Percentiles rank a stretch among this genome's conserved stretches.
Conservation (phyloP, 2,888 invertebrate genomes). For the Sussaba pulchella region DNA sequence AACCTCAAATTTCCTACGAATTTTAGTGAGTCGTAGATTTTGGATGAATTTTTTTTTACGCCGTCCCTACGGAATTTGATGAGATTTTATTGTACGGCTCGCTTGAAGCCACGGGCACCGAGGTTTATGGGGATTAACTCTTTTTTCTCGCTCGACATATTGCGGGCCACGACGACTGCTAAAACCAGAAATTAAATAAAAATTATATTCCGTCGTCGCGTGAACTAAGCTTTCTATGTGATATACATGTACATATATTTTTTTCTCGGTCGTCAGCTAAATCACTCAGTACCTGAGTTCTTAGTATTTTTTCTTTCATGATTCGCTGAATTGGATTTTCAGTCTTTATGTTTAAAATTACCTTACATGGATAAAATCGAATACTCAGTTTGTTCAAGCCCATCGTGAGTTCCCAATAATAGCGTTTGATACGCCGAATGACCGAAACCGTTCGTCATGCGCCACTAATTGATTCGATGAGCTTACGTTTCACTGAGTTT, state of each 20-base stretch:
- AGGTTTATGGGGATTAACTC: constrained; percentile 30
- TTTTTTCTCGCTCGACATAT: constrained; percentile 12
- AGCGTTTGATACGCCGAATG: background rate
- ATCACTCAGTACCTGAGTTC: background rate
- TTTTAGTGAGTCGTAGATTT: constrained; percentile 30
- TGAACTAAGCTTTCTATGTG: background rate
- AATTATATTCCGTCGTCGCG: constrained; percentile 14
- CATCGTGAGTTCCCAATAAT: background rate
- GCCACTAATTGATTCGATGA: constrained; percentile 6
- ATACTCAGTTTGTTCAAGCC: background rate
- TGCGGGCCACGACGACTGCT: constrained; percentile 16
- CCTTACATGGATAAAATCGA: background rate
- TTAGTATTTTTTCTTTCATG: too few species aligned
- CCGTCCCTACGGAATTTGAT: constrained; percentile 20
- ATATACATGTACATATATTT: background rate
- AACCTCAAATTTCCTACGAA: constrained; percentile 15
- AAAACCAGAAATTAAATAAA: constrained; percentile 14
- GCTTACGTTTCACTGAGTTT: background rate
- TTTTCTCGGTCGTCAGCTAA: background rate
- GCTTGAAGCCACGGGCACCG: constrained; percentile 26
- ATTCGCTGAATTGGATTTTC: background rate
- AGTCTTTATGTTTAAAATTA: background rate
- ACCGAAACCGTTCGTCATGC: background rate
- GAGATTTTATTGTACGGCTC: constrained; percentile 20
- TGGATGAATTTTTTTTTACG: background rate